Evolutionary conservation across 1,140 invertebrate species (phyloP).

Genomic region (Drosophila simulans): DNA sequence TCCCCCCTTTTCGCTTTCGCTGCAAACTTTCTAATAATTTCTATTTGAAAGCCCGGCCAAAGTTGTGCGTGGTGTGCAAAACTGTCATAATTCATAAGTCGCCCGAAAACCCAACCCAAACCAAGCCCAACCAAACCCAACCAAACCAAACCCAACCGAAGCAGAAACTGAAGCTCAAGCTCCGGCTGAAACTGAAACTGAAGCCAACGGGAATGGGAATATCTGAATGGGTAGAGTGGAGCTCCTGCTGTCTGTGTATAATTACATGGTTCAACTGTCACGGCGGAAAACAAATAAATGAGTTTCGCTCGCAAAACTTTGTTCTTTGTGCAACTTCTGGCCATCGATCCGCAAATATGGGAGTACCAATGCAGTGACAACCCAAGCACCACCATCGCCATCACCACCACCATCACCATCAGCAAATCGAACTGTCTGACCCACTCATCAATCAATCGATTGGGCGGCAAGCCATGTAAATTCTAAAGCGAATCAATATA

Average conservation of each 20-base stretch:
- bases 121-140: neutral
- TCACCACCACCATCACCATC: neutral
- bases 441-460: conserved; percentile 49
- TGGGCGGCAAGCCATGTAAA: conserved; percentile 37
- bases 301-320: conserved; percentile 70
- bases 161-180: too few species aligned
- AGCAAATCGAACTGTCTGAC: conserved; percentile 18
- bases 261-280: conserved; percentile 82
- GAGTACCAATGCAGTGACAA: conserved; percentile 2
- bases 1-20: conserved; percentile 64
- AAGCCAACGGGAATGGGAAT: neutral
- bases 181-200: conserved; percentile 23
- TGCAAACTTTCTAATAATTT: conserved; percentile 79
- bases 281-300: conserved; percentile 80
- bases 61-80: conserved; percentile 79
- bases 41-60: conserved; percentile 75
- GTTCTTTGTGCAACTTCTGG: conserved; percentile 37
- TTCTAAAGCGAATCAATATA: conserved; percentile 45
- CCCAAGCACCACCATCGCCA: neutral
- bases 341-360: conserved; percentile 52
- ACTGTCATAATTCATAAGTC: conserved; percentile 83
- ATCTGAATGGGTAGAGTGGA: neutral
- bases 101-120: conserved; percentile 6
- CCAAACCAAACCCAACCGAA: too few species aligned
- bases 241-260: conserved; percentile 72